Evolutionary conservation across 1,140 invertebrate species (phyloP).

Genomic region (Conopomorpha cramerella): DNA sequence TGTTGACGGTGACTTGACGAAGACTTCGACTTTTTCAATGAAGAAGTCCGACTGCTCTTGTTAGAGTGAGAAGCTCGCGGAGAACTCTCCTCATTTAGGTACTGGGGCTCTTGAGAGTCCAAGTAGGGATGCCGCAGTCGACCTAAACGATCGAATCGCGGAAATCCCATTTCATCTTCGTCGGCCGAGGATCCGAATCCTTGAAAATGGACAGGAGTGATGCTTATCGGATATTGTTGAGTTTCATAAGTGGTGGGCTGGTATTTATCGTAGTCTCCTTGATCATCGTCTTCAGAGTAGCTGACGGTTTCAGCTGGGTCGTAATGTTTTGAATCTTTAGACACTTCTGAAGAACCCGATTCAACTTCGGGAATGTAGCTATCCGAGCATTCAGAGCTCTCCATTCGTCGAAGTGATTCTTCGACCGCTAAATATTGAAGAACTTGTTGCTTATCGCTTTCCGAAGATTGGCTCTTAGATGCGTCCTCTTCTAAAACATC

Average conservation of each 20-base stretch:
- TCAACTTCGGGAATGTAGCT: slow-evolving; percentile 70
- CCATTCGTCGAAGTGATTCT: slow-evolving; percentile 41
- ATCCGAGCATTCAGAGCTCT: slow-evolving; percentile 67
- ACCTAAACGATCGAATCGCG: slow-evolving; percentile 62
- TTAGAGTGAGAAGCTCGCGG: slow-evolving; percentile 44
- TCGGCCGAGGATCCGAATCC: slow-evolving; percentile 65
- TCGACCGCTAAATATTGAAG: slow-evolving; percentile 35
- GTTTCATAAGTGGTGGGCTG: slow-evolving; percentile 34
- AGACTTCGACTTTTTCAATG: slow-evolving; percentile 37
- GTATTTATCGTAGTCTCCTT: slow-evolving; percentile 45
- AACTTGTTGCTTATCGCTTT: slow-evolving; percentile 57
- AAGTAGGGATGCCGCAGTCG: slow-evolving; percentile 57
- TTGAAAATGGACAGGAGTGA: slow-evolving; percentile 60
- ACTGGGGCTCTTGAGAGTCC: slow-evolving; percentile 47
- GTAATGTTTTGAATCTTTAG: slow-evolving; percentile 56
- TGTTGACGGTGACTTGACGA: slow-evolving; percentile 22
- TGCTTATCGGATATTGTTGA: slow-evolving; percentile 41
- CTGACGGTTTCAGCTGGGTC: slow-evolving; percentile 56
- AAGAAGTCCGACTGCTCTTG: slow-evolving; percentile 45
- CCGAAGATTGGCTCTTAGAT: slow-evolving; percentile 55
- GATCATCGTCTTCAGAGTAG: slow-evolving; percentile 61
- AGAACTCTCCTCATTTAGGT: slow-evolving; percentile 40
- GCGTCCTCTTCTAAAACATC: slow-evolving; percentile 60
- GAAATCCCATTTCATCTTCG: slow-evolving; percentile 67
- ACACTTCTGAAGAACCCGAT: slow-evolving; percentile 65